Evolutionary conservation across 2,888 invertebrate genomes (phyloP), one percentile per base, ranked within the genome.

Genomic region (Torymus texanus): DNA sequence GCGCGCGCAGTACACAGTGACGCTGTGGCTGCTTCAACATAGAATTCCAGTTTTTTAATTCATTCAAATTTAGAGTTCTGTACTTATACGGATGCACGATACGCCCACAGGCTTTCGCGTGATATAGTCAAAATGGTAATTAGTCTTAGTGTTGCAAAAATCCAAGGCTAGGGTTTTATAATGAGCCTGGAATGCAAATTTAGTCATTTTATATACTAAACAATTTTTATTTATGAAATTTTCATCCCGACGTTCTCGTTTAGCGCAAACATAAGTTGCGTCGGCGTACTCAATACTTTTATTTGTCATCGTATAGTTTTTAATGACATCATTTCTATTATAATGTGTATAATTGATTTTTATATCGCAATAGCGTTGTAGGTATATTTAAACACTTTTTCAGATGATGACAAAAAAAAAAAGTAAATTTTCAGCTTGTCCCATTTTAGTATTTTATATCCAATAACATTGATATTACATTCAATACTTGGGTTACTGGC

Each of bases 81-180:
- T 63, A 63, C 73, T 68, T 68, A 56, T 68, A 68, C 55, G 73
- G 65, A 58, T 29, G 56, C 58, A 4, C 11, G 53, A 55, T 56
- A 62, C 75, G 10, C 75, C 75, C 24, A 61, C 75, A 41, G 55
- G 8, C n/a, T 41, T 72, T 55, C 16, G 3, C 67, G 8, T 41
- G 50, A 55, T 67, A 61, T 61, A 61, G 73, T 56, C 61, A 56
- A 78, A 78, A 73, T 78, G 67, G 50, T 73, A 78, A 78, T 73
- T 73, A 73, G 41, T 53, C 55, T 55, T n/a, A 67, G 62, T 53
- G 67, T 72, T 62, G 78, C 73, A 67, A 50, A 73, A 72, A 61
- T 73, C 61, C 78, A 78, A 78, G 78, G 78, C 50, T 78, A 59
- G 3, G 16, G 41, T 51, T 63, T 76, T 71, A 62, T 71, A 62